These are phyloP conservation scores for Falco rusticolus DNA, from an alignment of 2,797 vertebrate species.

Conservation along the genomic window DNA sequence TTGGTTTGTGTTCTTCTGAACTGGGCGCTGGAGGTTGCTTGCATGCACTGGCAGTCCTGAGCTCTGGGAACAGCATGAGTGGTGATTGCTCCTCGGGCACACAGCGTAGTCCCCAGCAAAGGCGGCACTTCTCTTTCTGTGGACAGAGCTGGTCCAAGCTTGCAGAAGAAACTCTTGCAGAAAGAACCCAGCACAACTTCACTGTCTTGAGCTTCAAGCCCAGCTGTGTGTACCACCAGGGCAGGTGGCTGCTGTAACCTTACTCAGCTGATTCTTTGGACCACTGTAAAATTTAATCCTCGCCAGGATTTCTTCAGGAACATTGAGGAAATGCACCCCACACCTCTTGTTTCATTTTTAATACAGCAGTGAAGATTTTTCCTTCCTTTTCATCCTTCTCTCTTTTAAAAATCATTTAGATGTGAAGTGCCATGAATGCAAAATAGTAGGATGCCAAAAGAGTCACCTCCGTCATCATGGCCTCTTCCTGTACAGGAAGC, in stretches of 20 bases:
- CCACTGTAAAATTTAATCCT: neutral
- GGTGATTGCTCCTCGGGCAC: neutral
- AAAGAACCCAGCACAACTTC: neutral
- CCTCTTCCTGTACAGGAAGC: neutral
- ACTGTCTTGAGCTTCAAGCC: neutral
- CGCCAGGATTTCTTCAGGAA: neutral
- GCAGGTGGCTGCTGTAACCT: neutral
- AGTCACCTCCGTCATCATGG: neutral
- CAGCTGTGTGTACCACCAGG: rapidly evolving
- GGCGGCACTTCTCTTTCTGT: neutral
- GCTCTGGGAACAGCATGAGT: neutral
- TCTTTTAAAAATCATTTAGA: neutral
- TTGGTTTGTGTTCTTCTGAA: neutral
- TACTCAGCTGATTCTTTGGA: neutral
- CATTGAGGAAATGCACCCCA: neutral
- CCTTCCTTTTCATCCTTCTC: neutral
- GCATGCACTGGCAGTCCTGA: neutral
- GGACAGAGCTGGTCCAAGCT: neutral
- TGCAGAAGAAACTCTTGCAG: neutral
- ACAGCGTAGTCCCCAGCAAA: no score
- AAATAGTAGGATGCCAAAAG: neutral
- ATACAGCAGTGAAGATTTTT: neutral
- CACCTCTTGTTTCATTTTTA: neutral
- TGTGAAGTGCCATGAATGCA: no score
- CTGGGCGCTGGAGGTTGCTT: neutral